Evolutionary conservation across 2,797 vertebrate species (phyloP), one percentile per base, ranked within the genome.

Genomic region (Anisognathus igniventris): DNA sequence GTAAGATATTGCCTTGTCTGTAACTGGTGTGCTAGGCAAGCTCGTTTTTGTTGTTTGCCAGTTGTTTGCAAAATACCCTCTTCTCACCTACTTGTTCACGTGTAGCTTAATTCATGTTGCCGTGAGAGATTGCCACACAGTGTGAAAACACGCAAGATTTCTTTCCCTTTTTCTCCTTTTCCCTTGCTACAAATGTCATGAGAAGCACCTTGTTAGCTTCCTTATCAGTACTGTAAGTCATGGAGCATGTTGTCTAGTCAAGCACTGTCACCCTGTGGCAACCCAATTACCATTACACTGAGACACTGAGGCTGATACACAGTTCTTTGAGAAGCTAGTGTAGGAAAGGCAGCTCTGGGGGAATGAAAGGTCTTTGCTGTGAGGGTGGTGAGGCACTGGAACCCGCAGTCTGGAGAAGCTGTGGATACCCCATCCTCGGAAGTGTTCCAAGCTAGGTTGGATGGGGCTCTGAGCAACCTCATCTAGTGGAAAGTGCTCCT

Each of bases 111-210:
- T 39, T 74, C 50, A 37, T 4, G 28, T 62, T 88, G 84, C 64
- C 56, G 19, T 51, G 37, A 70, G 66, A 91, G 75, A 81, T 53
- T 72, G 61, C n/a, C 76, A 53, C 65, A 58, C 42, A 42, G 61
- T 45, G 61, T 80, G 86, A 94, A 92, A 93, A 85, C 58, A 45
- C 21, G 27, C 37, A 67, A 50, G 72, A 61, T 56, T 91, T 83
- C 39, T 73, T 93, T 58, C 50, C 28, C 7, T 76, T 68, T 91
- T 58, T 18, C 73, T 77, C 51, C 40, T 70, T 47, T 72, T 28
- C 47, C 57, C 40, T 53, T 91, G 12, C 62, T 72, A 77, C 60
- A 57, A 74, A 70, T 3, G 1, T 60, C 73, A 66, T 13, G 44
- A 82, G 45, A 56, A 70, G 71, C 61, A 68, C 35, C 25, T 54